Conservation (phyloP, 2,797 vertebrate genomes). For the Eutrigla gurnardus region DNA sequence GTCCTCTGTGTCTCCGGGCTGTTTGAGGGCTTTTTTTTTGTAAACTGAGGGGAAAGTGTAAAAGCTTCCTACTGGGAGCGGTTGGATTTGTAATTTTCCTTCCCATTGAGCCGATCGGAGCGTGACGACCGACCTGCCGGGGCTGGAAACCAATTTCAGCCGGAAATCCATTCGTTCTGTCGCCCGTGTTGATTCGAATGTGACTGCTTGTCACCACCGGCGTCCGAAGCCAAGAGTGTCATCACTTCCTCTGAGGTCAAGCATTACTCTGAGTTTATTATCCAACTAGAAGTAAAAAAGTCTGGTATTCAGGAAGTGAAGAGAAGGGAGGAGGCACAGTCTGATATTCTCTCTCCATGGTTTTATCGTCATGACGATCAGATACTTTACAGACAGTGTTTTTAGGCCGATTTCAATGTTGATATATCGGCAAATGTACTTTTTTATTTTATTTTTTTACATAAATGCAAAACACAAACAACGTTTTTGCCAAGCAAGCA, state of each 20-base stretch:
- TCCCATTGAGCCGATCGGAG: constrained; percentile 2
- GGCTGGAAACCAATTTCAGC: constrained; percentile 30
- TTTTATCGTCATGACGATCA: not conserved
- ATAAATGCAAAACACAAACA: constrained; percentile 5
- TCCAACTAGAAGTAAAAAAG: not conserved
- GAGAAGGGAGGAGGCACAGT: not conserved
- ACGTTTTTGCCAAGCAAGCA: not conserved
- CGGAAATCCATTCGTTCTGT: constrained; percentile 35
- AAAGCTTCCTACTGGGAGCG: not conserved
- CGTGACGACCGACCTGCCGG: not conserved
- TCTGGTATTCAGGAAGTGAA: not conserved
- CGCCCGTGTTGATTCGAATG: not conserved
- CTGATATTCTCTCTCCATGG: not conserved
- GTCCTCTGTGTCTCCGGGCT: not conserved
- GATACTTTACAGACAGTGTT: not conserved
- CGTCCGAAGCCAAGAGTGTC: not conserved
- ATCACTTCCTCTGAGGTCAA: constrained; percentile 35
- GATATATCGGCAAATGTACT: not conserved
- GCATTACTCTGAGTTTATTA: not conserved
- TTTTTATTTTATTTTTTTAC: not conserved
- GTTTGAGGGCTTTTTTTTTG: not conserved
- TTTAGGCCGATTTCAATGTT: not conserved
- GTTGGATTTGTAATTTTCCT: constrained; percentile 32
- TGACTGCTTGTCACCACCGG: constrained; percentile 3
- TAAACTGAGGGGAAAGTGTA: too few relatives aligned